Percentiles rank a stretch among this genome's conserved stretches.
Evolutionary conservation across 2,797 vertebrate genomes (phyloP).

Genomic region (Thaleichthys pacificus): DNA sequence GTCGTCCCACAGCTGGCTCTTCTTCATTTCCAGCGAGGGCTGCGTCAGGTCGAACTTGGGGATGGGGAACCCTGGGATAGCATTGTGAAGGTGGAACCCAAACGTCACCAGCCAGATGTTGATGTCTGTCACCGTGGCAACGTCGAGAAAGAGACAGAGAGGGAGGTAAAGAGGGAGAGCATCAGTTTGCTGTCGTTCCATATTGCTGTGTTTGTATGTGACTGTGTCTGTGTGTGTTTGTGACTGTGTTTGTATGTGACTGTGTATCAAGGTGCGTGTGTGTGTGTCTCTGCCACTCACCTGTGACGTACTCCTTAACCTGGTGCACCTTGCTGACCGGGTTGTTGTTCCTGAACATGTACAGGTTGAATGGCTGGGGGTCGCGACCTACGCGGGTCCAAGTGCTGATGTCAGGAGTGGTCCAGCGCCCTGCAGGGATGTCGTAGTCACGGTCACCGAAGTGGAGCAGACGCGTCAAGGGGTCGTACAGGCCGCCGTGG

Average conservation of each 20-base stretch:
- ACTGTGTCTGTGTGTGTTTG: no score
- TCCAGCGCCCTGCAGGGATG: slow-evolving; percentile 94
- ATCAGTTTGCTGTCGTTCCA: no score
- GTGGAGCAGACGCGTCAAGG: slow-evolving; percentile 93
- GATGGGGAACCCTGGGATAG: slow-evolving; percentile 96
- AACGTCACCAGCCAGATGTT: slow-evolving; percentile 99
- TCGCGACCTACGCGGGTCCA: slow-evolving; percentile 96
- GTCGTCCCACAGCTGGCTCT: slow-evolving; percentile 98
- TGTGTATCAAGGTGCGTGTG: background rate
- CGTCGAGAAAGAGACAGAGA: background rate
- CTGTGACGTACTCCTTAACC: slow-evolving; percentile 97
- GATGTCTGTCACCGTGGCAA: slow-evolving; percentile 78
- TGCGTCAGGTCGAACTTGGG: slow-evolving; percentile 94
- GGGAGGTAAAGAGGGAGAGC: background rate
- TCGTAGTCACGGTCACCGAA: slow-evolving; percentile 98
- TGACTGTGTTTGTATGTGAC: background rate
- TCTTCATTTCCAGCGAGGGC: slow-evolving; percentile 93
- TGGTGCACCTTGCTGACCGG: slow-evolving; percentile 96
- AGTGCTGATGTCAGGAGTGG: slow-evolving; percentile 93
- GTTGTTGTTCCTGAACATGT: slow-evolving; percentile 98
- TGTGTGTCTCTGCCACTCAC: slow-evolving; percentile 66
- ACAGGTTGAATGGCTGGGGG: slow-evolving; percentile 94
- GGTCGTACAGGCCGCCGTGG: slow-evolving; percentile 94
- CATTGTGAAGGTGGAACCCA: slow-evolving; percentile 97
- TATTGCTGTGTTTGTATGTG: no score